These are phyloP conservation scores for Ips typographus DNA, from an alignment of 1,140 invertebrate genomes.

Conservation along the genomic window DNA sequence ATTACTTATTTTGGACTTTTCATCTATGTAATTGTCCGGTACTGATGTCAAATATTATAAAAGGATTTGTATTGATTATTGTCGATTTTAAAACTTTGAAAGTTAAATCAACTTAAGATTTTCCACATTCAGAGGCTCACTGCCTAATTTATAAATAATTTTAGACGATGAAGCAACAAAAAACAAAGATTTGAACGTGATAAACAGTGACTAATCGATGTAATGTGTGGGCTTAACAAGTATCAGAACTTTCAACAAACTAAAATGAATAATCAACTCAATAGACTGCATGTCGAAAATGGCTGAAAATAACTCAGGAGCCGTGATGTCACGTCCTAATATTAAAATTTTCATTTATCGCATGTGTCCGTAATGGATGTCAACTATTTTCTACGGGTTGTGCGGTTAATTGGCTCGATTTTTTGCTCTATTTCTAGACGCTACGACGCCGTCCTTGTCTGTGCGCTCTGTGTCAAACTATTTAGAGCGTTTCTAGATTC, in stretches of 20 bases:
- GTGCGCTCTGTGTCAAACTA: neutral
- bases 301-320: slow-evolving; percentile 11
- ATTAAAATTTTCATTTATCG: slow-evolving; percentile 19
- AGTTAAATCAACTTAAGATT: too few relatives aligned
- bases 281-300: slow-evolving; percentile 4
- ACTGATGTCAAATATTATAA: too few relatives aligned
- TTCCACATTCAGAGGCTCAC: too few relatives aligned
- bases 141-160: too few relatives aligned
- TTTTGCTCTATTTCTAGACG: slow-evolving; percentile 39
- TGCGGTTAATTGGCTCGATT: slow-evolving; percentile 26
- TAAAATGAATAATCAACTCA: neutral
- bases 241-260: neutral
- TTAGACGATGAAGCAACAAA: too few relatives aligned
- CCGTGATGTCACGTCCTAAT: slow-evolving; percentile 21
- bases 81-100: too few relatives aligned
- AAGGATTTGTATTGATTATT: too few relatives aligned
- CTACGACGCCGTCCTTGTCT: slow-evolving; percentile 22
- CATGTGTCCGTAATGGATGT: slow-evolving; percentile 24
- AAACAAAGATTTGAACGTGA: too few relatives aligned
- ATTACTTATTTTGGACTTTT: too few relatives aligned
- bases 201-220: too few relatives aligned
- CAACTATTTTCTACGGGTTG: slow-evolving; percentile 18
- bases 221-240: too few relatives aligned
- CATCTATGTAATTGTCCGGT: too few relatives aligned
- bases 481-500: neutral